Conservation (phyloP, 2,888 invertebrate genomes). For the Sinelater perroti region DNA sequence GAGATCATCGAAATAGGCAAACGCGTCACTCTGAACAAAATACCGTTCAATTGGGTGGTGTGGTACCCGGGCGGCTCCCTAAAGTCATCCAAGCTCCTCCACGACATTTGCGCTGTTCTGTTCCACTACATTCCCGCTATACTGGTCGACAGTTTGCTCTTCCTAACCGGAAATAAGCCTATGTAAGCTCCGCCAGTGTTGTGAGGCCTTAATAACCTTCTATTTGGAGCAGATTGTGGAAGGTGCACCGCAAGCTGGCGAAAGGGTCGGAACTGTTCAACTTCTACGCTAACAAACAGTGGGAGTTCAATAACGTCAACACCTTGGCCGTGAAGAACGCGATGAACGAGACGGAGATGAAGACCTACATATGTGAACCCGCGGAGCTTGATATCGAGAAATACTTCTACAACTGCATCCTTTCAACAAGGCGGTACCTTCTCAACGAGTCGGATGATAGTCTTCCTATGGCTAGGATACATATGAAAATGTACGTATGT, state of each 20-base stretch:
- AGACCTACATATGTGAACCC: conserved; percentile 75
- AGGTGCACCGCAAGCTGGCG: conserved; percentile 82
- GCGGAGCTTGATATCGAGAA: conserved; percentile 76
- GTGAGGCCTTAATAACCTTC: neutral
- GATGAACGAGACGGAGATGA: conserved; percentile 72
- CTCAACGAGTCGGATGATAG: conserved; percentile 84
- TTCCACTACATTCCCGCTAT: conserved; percentile 94
- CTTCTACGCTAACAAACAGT: conserved; percentile 91
- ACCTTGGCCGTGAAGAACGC: conserved; percentile 65
- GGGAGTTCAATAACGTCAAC: conserved; percentile 83
- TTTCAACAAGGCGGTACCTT: conserved; percentile 80
- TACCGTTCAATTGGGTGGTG: conserved; percentile 85
- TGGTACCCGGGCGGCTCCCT: conserved; percentile 88
- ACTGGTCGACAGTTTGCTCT: conserved; percentile 65
- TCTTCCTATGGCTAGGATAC: conserved; percentile 79
- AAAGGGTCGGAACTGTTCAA: conserved; percentile 90
- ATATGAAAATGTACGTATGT: conserved; percentile 76
- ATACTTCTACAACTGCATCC: conserved; percentile 85
- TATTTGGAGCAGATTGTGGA: conserved; percentile 73
- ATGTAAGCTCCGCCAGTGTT: neutral
- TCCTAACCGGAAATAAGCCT: neutral
- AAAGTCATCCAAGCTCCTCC: conserved; percentile 79
- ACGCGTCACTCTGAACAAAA: conserved; percentile 74
- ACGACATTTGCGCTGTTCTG: conserved; percentile 83
- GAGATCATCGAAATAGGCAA: conserved; percentile 85